These are phyloP conservation scores for Sylvia atricapilla DNA, from an alignment of 2,113 vertebrate genomes.

Conservation along the genomic window DNA sequence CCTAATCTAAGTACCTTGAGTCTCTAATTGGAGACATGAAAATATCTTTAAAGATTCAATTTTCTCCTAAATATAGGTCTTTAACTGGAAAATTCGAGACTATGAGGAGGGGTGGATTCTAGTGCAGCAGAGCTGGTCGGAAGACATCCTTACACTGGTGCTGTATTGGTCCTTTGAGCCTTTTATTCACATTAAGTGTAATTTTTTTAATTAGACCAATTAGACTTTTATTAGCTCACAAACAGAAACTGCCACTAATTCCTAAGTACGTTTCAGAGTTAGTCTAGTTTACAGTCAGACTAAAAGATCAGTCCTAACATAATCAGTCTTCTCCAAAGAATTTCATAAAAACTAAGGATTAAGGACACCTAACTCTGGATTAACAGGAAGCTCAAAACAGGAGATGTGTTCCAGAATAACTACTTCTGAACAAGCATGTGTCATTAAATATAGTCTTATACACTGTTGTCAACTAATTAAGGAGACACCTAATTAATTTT, in stretches of 20 bases:
- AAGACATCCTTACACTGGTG: neutral
- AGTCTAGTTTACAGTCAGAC: neutral
- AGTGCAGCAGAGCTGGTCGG: neutral
- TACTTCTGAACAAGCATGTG: neutral
- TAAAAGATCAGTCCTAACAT: neutral
- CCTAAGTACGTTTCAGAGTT: neutral
- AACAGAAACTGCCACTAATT: neutral
- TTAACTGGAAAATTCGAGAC: neutral
- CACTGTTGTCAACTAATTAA: neutral
- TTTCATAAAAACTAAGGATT: neutral
- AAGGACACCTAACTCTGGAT: neutral
- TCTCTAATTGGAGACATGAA: neutral
- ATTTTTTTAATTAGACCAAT: constrained; percentile 2
- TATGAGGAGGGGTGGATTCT: neutral
- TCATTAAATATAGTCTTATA: neutral
- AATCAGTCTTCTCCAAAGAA: neutral
- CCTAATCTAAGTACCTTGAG: neutral
- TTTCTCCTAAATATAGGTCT: neutral
- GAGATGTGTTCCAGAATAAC: neutral
- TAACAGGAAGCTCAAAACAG: neutral
- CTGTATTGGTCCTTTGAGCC: neutral
- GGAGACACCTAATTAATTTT: neutral
- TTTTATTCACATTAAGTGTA: neutral
- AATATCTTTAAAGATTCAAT: neutral
- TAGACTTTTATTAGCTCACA: neutral